Base-by-base conservation (phyloP, 2,113 vertebrate genomes). In the Pontoporia blainvillei region DNA sequence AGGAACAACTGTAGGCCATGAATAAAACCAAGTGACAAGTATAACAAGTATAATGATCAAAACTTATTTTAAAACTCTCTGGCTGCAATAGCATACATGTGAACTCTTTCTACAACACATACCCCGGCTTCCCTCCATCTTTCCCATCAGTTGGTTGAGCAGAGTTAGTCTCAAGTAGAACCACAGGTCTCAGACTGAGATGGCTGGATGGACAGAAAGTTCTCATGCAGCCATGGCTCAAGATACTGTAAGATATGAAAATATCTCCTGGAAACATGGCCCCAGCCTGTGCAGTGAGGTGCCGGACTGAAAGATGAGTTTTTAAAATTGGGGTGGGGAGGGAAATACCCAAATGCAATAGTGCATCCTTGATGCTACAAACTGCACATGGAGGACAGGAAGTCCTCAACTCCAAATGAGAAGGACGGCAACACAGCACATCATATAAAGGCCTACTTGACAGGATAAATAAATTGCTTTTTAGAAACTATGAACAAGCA, bases 21-120 rank as follows among this genome's bases (percentile, higher is more conserved):
- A 95, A 59, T 49, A 83, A 94, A 86, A 29, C 18, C 21, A 36
- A 21, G 64, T 5, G 59, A 93, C 31, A 64, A 54, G 31, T 4
- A 29, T 10, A 82, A 52, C 36, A 49, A 49, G 49, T 49, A 49
- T 49, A 49, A 57, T 2, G 29, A 94, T 44, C 44, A 46, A 54
- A 81, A 71, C 17, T 25, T 4, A 20, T 27, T 67, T 27, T 36
- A 17, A 61, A 54, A 20, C 7, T 21, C 27, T 81, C 23, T 5
- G 18, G 49, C 2, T 75, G 20, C 14, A 9, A 36, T 3, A 75
- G 3, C 1, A 8, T 0, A 5, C 2, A 0, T 4, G 1, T 4
- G 79, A 44, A n/a, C 4, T 21, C 8, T 14, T 64, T 31, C 23
- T 54, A 20, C 1, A 41, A 34, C 64, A 85, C 1, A 6, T 6